Evolutionary conservation across 2,113 vertebrate genomes (phyloP).

Genomic region (Cathartes aura): DNA sequence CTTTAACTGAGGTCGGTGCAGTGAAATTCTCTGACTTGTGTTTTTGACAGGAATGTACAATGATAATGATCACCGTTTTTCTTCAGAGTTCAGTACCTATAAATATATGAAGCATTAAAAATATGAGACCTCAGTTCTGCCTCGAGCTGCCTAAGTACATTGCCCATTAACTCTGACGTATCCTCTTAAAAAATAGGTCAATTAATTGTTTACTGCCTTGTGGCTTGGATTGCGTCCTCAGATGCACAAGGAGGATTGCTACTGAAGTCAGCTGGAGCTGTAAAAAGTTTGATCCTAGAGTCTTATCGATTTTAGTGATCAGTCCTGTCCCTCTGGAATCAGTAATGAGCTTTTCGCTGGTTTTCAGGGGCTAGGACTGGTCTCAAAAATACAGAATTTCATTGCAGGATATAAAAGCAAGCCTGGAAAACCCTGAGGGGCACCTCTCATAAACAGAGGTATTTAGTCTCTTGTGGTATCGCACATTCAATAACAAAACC

Average conservation of each 20-base stretch:
- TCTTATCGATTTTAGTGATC: background rate
- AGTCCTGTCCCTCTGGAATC: background rate
- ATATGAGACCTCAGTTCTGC: constrained; percentile 27
- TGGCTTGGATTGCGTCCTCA: background rate
- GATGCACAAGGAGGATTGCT: background rate
- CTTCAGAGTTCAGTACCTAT: constrained; percentile 34
- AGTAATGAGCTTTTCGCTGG: background rate
- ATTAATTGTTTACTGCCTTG: constrained; percentile 28
- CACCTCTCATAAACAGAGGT: background rate
- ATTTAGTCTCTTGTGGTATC: background rate
- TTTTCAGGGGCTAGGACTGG: background rate
- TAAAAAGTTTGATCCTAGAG: background rate
- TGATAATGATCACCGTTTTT: background rate
- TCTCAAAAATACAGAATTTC: background rate
- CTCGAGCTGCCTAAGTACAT: constrained; percentile 36
- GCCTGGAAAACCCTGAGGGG: background rate
- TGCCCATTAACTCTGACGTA: background rate
- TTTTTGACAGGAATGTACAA: constrained; percentile 40
- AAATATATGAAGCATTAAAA: constrained; percentile 50
- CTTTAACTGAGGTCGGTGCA: constrained; percentile 8
- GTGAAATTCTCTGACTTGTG: constrained; percentile 23
- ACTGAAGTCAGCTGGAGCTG: background rate
- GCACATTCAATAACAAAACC: background rate
- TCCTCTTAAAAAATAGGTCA: background rate
- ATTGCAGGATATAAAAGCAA: background rate